Evolutionary conservation across 2,797 vertebrate genomes (phyloP).

Genomic region (Borostomias antarcticus): DNA sequence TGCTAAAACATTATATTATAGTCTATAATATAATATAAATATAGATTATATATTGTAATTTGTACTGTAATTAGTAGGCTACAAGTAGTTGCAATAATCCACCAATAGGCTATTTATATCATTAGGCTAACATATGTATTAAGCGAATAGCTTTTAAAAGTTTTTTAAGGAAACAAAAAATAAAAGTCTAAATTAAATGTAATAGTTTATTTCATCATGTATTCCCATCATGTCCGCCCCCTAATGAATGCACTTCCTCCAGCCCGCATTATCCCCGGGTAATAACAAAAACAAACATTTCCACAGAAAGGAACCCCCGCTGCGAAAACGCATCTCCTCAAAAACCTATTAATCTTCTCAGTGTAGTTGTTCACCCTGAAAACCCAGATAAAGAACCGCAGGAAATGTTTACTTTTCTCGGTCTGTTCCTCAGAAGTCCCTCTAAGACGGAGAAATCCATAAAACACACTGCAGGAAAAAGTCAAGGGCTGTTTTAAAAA

Average conservation of each 20-base stretch:
- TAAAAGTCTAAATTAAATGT: too few relatives aligned
- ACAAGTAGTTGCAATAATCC: too few relatives aligned
- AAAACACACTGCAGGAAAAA: slow-evolving; percentile 16
- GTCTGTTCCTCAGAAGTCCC: too few relatives aligned
- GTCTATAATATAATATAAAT: too few relatives aligned
- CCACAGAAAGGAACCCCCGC: slow-evolving; percentile 68
- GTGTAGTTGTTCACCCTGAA: slow-evolving; percentile 78
- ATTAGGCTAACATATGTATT: too few relatives aligned
- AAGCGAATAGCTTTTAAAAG: too few relatives aligned
- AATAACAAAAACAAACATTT: slow-evolving; percentile 79
- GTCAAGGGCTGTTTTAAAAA: slow-evolving; percentile 29
- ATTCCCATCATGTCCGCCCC: slow-evolving; percentile 18
- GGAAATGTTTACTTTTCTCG: slow-evolving; percentile 78
- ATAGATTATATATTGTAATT: too few relatives aligned
- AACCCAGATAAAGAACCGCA: slow-evolving; percentile 77
- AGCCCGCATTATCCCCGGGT: slow-evolving; percentile 68
- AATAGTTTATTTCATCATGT: not conserved
- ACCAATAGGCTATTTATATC: too few relatives aligned
- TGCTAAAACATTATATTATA: too few relatives aligned
- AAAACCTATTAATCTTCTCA: slow-evolving; percentile 78
- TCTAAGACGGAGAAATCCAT: slow-evolving; percentile 31
- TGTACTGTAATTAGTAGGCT: too few relatives aligned
- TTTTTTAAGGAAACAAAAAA: too few relatives aligned
- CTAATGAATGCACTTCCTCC: slow-evolving; percentile 58
- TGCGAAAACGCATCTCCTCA: slow-evolving; percentile 72